Evolutionary conservation across 1,140 invertebrate genomes (phyloP).

Genomic region (Danaus melanippus): DNA sequence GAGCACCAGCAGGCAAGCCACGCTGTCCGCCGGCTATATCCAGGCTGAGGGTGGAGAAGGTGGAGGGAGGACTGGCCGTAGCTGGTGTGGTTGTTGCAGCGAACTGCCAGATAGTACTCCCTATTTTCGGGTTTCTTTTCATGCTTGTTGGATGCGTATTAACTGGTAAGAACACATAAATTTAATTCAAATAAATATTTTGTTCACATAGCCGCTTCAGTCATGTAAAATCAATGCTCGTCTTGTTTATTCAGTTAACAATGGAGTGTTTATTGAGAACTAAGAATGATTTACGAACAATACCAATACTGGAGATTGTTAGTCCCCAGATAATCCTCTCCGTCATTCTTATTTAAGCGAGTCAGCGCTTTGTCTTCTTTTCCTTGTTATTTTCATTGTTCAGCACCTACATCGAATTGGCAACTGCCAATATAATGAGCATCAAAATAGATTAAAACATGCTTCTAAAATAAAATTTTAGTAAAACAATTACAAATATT

Average conservation of each 20-base stretch:
- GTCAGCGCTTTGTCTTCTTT: no score
- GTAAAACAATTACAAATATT: no score
- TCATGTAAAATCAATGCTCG: background rate
- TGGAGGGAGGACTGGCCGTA: conserved; percentile 81
- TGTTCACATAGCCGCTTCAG: background rate
- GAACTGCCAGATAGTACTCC: conserved; percentile 82
- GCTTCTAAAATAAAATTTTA: no score
- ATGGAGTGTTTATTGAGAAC: conserved; percentile 7
- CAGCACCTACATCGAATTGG: no score
- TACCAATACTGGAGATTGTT: conserved; percentile 4
- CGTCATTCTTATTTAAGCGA: conserved; percentile 7
- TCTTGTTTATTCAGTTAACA: no score
- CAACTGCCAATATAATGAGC: no score
- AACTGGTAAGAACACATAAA: conserved; percentile 71
- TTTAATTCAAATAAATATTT: background rate
- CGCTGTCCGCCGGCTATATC: conserved; percentile 74
- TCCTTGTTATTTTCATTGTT: no score
- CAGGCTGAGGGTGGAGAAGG: conserved; percentile 79
- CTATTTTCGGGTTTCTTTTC: conserved; percentile 82
- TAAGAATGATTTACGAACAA: conserved; percentile 8
- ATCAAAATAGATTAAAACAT: no score
- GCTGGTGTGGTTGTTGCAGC: conserved; percentile 82
- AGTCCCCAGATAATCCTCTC: conserved; percentile 6
- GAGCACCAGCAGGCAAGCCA: conserved; percentile 68
- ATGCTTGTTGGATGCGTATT: conserved; percentile 81